Evolutionary conservation across 2,888 invertebrate species (phyloP), one percentile per base, ranked within the genome.

Genomic region (Trachelus troglodyta): DNA sequence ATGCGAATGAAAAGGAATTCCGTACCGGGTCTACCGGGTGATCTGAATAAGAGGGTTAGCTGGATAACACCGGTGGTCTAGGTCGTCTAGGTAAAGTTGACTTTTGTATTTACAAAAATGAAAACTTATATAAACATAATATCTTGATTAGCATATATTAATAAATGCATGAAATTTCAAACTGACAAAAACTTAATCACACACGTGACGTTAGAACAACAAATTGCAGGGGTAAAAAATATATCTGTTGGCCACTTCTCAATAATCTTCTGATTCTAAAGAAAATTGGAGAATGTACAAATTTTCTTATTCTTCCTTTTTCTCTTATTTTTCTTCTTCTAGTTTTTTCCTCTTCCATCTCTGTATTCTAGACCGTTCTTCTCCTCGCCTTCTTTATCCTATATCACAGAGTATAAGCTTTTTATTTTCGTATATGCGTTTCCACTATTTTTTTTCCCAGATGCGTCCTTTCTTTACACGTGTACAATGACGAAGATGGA

Each of bases 1-100:
- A 90, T 89, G 89, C 89, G 89, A 90, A 89, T 90, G 87, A 90
- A 89, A 90, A 87, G 86, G 86, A 88, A 89, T 90, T 90, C 88
- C 84, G 79, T 87, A 86, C 86, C 76, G 69, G 76, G 79, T 83
- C 79, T 79, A 31, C 71, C 71, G 71, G 34, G 71, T 31, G 71
- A 71, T 71, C 34, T 12, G 33, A 23, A 33, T 71, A 34, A 12
- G 30, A 56, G 71, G 34, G 71, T 12, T 71, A 31, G 71, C 71
- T 71, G 71, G 33, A 33, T 71, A 31, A 71, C 23, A 23, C 56
- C 9, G 56, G 4, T 37, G 37, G 37, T 37, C 40, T 23, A 6
- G 56, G 9, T 56, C 56, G 56, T 56, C 23, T 11, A 56, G 56
- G 23, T 56, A 56, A 56, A 56, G 6, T 56, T 9, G 56, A 56